Conservation (phyloP, 2,113 vertebrate species). For the Eretmochelys imbricata region DNA sequence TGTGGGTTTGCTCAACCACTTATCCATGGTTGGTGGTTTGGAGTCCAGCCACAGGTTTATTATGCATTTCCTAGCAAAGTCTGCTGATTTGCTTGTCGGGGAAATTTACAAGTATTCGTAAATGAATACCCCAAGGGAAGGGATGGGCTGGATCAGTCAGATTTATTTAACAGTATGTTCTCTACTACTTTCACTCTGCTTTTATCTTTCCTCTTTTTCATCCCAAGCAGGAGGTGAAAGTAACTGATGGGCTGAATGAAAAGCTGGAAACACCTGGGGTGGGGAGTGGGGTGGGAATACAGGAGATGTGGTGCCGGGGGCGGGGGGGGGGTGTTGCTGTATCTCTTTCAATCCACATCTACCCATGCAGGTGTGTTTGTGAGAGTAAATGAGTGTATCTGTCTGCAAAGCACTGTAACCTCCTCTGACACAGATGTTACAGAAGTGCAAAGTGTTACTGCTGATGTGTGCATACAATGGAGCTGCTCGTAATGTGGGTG, state of each 20-base stretch:
- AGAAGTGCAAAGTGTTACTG: background rate
- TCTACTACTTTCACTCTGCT: background rate
- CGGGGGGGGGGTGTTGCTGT: background rate
- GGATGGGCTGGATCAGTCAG: background rate
- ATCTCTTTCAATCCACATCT: background rate
- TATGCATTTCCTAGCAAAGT: background rate
- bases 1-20: background rate
- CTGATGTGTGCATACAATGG: background rate
- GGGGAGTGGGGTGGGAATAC: background rate
- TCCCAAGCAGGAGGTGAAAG: background rate
- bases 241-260: background rate
- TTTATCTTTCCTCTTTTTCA: background rate
- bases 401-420: background rate
- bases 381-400: background rate
- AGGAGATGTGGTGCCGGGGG: background rate
- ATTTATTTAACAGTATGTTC: background rate
- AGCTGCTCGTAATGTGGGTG: background rate
- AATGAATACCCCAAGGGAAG: background rate
- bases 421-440: background rate
- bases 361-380: background rate
- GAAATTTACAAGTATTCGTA: background rate
- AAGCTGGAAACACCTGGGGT: background rate
- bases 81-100: background rate
- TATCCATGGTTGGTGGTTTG: background rate
- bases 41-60: background rate